Evolutionary conservation across 1,140 invertebrate genomes (phyloP), one percentile per base, ranked within the genome.

Genomic region (Steinernema feltiae): DNA sequence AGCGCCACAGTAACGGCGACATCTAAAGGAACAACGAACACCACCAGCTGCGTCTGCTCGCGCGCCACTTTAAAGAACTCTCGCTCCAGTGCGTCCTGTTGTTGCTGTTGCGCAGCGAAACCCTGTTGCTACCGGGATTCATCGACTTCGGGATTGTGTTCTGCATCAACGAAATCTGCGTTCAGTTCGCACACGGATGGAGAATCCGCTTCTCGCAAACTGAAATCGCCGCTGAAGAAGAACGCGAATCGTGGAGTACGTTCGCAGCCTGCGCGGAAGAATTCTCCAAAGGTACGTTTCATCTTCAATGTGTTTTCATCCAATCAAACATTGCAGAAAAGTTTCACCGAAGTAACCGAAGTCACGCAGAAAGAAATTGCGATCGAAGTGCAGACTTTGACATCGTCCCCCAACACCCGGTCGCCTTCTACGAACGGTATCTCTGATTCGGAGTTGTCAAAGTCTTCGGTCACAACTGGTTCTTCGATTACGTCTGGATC

Each of bases 401-500:
- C 35, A 18, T 41, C 35, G 35, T 41, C 35, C 35, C 18, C 18
- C 7, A 18, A 7, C 35, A 41, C 7, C 35, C 18, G 18, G 7
- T 41, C 35, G 7, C 35, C 18, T 41, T 41, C 35, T 41, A 7
- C 35, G 35, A 41, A 18, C 35, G 35, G n/a, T n/a, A n/a, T 41
- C 18, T 41, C 35, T 7, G 35, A 41, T 41, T 41, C 53, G 2
- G 53, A 27, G 7, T 63, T 21, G 12, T 63, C 53, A 15, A 3
- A 21, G 7, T 63, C 53, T 63, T n/a, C 53, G 2, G 53, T 3
- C 53, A n/a, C 53, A 63, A 63, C 53, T 7, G 35, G 18, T 63
- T 63, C 53, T 27, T 63, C 53, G 53, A 63, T 21, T 63, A n/a
- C 53, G n/a, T n/a, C n/a, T n/a, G n/a, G n/a, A n/a, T n/a, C n/a